Evolutionary conservation across 2,113 vertebrate species (phyloP).

Genomic region (Leucosticte australis): DNA sequence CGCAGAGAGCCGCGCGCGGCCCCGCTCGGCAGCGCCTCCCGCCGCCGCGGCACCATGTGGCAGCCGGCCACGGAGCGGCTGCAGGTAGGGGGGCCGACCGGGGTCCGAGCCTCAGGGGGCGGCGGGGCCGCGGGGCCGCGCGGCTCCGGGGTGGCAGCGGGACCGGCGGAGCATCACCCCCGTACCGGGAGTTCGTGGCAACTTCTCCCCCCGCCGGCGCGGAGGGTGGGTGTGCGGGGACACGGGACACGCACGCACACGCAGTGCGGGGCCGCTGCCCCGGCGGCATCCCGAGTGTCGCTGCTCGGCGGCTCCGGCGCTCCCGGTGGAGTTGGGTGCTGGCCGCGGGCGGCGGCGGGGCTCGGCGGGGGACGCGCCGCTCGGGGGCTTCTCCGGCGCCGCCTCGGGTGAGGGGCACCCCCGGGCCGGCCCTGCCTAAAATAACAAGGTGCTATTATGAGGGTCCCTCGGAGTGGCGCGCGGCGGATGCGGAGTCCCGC

Average conservation of each 20-base stretch:
- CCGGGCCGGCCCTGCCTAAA: neutral
- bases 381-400: neutral
- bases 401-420: neutral
- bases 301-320: neutral
- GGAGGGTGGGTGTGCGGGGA: neutral
- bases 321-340: neutral
- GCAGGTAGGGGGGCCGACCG: slow-evolving; percentile 78
- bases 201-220: neutral
- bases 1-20: too few relatives aligned
- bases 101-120: neutral
- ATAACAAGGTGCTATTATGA: too few relatives aligned
- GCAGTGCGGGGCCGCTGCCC: neutral
- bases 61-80: slow-evolving; percentile 93
- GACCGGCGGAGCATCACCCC: neutral
- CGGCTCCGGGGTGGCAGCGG: neutral
- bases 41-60: slow-evolving; percentile 82
- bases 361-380: neutral
- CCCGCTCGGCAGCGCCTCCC: too few relatives aligned
- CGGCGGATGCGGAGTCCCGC: neutral
- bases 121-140: neutral
- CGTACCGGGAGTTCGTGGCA: neutral
- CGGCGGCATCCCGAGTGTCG: neutral
- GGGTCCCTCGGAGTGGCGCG: neutral
- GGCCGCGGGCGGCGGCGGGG: neutral
- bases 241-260: neutral